Conservation (phyloP, 2,888 invertebrate species). For the Callyntrura guangdongensis region DNA sequence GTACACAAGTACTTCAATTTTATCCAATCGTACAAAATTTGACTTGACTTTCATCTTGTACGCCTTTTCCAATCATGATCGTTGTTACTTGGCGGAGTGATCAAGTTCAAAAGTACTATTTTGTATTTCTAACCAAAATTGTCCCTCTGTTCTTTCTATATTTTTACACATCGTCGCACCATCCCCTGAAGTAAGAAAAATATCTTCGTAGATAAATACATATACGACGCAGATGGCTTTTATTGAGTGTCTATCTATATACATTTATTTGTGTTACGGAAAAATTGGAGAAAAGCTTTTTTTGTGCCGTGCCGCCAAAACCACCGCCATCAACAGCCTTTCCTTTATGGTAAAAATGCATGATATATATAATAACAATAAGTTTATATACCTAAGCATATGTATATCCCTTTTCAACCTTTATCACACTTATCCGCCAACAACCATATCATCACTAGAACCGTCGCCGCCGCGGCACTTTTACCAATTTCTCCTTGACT, state of each 20-base stretch:
- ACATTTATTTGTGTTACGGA: not conserved
- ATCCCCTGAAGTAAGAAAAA: slow-evolving; percentile 38
- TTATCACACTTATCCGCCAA: slow-evolving; percentile 9
- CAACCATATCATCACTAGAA: slow-evolving; percentile 20
- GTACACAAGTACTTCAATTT: not conserved
- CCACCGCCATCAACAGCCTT: not conserved
- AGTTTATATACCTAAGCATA: not conserved
- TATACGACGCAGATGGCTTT: slow-evolving; percentile 64
- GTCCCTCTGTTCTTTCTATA: not conserved
- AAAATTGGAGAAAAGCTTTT: not conserved
- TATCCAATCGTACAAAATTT: not conserved
- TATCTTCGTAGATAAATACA: slow-evolving; percentile 26
- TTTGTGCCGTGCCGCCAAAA: not conserved
- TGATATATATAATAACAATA: not conserved
- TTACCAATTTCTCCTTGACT: slow-evolving; percentile 59
- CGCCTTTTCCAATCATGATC: not conserved
- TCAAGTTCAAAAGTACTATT: slow-evolving; percentile 40
- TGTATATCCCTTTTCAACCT: not conserved
- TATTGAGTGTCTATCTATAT: slow-evolving; percentile 31
- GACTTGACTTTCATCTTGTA: not conserved
- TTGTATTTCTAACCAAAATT: not conserved
- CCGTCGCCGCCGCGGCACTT: not conserved
- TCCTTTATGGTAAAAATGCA: not conserved
- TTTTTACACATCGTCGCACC: not conserved
- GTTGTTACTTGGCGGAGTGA: slow-evolving; percentile 13